A percentile compares a stretch with the other conserved stretches of the same genome.
Conservation (phyloP, 2,797 vertebrate genomes). For the Ataeniobius toweri region DNA sequence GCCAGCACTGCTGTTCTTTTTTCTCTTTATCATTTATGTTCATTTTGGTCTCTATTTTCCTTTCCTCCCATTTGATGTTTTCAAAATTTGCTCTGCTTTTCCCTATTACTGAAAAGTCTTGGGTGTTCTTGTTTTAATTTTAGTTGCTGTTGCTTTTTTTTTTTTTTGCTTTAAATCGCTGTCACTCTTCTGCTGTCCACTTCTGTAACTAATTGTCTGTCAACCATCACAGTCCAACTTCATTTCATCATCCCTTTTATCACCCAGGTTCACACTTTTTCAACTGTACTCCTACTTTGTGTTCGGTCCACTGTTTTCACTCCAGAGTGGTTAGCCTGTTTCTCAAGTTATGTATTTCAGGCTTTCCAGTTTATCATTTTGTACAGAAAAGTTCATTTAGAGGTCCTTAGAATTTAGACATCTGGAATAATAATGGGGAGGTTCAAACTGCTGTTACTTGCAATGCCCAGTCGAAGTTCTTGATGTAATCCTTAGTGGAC, state of each 20-base stretch:
- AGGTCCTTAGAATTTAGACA: conserved; percentile 27
- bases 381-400: conserved; percentile 18
- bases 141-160: not conserved
- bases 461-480: conserved; percentile 10
- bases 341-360: conserved; percentile 51
- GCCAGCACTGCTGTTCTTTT: conserved; percentile 12
- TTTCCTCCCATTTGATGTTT: not conserved
- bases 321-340: conserved; percentile 45
- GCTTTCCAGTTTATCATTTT: conserved; percentile 34
- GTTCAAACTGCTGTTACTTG: conserved; percentile 19
- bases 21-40: conserved; percentile 1
- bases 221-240: conserved; percentile 35
- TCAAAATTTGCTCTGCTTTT: not conserved
- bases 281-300: conserved; percentile 22
- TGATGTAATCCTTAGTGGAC: conserved; percentile 18
- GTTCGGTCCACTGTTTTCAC: conserved; percentile 8
- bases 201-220: conserved; percentile 43
- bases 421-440: conserved; percentile 25
- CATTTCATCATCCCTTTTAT: conserved; percentile 36
- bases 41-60: not conserved
- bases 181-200: conserved; percentile 25
- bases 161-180: conserved; percentile 12
- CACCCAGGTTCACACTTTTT: conserved; percentile 30
- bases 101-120: not conserved
- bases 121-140: not conserved